Base-by-base conservation (phyloP, 1,140 invertebrate species). In the Micrasema minimum region DNA sequence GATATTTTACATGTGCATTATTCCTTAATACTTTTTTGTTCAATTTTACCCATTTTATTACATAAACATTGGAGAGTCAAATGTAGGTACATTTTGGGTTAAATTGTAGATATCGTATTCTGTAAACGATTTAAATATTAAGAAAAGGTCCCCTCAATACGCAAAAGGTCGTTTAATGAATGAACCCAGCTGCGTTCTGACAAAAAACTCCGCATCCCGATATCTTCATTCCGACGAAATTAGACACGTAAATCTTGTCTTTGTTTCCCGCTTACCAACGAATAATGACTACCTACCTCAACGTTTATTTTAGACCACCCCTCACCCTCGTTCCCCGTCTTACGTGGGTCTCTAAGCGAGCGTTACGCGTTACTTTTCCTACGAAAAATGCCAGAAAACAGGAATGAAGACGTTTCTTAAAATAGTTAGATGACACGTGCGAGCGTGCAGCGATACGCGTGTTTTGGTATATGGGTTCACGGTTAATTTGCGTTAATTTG, bases 201-300 rank as follows among this genome's bases (percentile, higher is more conserved):
- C 38, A 46, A 69, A 57, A 69, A 69, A 69, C 66, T 57, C 66
- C 16, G 51, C 38, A 59, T 48, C 66, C 41, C 53, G 66, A 61
- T 69, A 48, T 69, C 66, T 69, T 35, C 66, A 59, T 61, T 55
- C 31, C 55, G 66, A 43, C 66, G 53, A 69, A 69, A 69, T 69
- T 69, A 69, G 66, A 69, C 46, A 48, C 66, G 66, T 69, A 69
- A 69, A 69, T 69, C 66, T 69, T 69, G 53, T 59, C 66, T 69
- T 69, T 69, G 66, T 69, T 69, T 69, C 66, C 66, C 53, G 66
- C 45, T 69, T 46, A 45, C 20, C 22, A 38, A 59, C 53, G 43
- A 59, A 67, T 67, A 69, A 69, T 69, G 66, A 61, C 66, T 46
- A 61, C 66, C 66, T 69, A 69, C 66, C 66, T 69, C 66, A 69